Evolutionary conservation across 2,797 vertebrate species (phyloP).

Genomic region (Hyperoplus lanceolatus): DNA sequence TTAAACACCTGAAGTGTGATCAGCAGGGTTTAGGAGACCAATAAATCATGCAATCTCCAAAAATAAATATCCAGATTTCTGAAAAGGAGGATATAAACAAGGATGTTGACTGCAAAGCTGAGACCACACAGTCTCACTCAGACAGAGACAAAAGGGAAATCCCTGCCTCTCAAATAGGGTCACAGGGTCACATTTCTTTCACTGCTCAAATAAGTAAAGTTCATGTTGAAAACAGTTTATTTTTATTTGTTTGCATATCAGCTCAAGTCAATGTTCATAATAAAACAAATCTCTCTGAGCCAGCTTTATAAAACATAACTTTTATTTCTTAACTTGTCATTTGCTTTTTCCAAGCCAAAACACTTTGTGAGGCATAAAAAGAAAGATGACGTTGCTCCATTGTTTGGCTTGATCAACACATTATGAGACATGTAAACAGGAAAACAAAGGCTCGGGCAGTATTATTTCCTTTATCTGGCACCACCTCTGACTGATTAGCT

Average conservation of each 20-base stretch:
- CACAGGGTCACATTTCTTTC: slow-evolving; percentile 66
- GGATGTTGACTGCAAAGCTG: slow-evolving; percentile 44
- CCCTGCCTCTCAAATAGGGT: slow-evolving; percentile 51
- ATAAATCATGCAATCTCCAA: not conserved
- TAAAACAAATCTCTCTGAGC: not conserved
- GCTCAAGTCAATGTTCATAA: not conserved
- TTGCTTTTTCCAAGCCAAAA: slow-evolving; percentile 19
- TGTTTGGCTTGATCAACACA: slow-evolving; percentile 29
- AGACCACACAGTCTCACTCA: slow-evolving; percentile 52
- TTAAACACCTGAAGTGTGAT: not conserved
- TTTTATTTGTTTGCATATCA: slow-evolving; percentile 33
- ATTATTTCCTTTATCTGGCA: slow-evolving; percentile 60
- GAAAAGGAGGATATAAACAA: slow-evolving; percentile 49
- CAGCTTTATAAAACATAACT: slow-evolving; percentile 19
- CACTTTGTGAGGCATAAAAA: slow-evolving; percentile 24
- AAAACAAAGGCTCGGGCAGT: slow-evolving; percentile 74
- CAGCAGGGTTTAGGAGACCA: not conserved
- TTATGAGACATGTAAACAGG: slow-evolving; percentile 66
- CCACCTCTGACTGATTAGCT: slow-evolving; percentile 64
- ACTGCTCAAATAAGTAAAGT: slow-evolving; percentile 62
- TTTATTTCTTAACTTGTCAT: slow-evolving; percentile 57
- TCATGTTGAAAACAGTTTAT: slow-evolving; percentile 32
- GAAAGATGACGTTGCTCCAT: slow-evolving; percentile 28
- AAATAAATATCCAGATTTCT: slow-evolving; percentile 9
- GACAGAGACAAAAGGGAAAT: slow-evolving; percentile 62